Base-by-base conservation (phyloP, 2,113 vertebrate species). In the Bubo bubo region DNA sequence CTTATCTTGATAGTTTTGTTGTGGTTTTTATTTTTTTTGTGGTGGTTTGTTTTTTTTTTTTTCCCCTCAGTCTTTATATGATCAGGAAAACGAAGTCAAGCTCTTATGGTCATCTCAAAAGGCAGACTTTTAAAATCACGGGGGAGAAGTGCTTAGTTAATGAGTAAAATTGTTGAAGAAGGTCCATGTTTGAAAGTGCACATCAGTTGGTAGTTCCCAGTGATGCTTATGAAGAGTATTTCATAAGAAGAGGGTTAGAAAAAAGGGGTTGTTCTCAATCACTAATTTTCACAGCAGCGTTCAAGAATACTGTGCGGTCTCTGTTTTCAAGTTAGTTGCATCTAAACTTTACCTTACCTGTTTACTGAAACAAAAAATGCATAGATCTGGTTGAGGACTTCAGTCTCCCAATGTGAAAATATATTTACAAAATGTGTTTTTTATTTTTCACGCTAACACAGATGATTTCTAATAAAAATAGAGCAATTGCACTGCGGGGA, bases 401-500 rank as follows among this genome's bases (percentile, higher is more conserved):
- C 13, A 15, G 17, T 72, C 76, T 81, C 24, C 24, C 23, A 58
- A 6, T n/a, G 11, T 14, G 41, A 94, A 79, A 55, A 73, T 55
- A 62, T 41, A 49, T 49, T 81, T 70, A 24, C 10, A 56, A 60
- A 66, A 21, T 34, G 22, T 2, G 14, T 76, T 45, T 67, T 27
- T n/a, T 41, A 1, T 67, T 70, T 84, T 87, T 71, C 0, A 0
- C 77, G 27, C 9, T 50, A 14, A 71, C 41, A 32, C 14, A 77
- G 50, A 8, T 35, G 30, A 82, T 68, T 56, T 52, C 23, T 82
- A 41, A 58, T 37, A 16, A 53, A 86, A 86, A 14, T 13, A 66
- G 12, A 71, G 19, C 19, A 64, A 5, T 56, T 74, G 12, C 7
- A 10, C 13, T 41, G 39, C 0, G 0, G 10, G 19, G 3, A 6